Base-by-base conservation (phyloP, 2,113 vertebrate genomes). In the Podarcis muralis region DNA sequence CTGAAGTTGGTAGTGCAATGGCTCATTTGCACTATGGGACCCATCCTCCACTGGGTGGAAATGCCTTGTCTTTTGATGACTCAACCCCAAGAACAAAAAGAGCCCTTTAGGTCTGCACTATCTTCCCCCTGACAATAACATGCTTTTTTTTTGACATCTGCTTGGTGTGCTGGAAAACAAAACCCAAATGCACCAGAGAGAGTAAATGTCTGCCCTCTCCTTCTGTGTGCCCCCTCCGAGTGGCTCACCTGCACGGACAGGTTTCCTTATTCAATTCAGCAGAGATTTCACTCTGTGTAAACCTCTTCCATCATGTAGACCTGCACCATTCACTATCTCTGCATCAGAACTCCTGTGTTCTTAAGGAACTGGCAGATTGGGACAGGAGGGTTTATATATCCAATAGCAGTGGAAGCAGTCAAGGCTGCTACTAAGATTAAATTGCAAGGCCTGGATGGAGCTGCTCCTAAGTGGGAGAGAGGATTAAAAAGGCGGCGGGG, bases 381-480 rank as follows among this genome's bases (percentile, higher is more conserved):
- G 18, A 71, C 40, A 83, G n/a, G 6, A 20, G 25, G 7, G 25
- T 68, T 68, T 72, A 48, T 6, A 86, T 48, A 48, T 68, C 16
- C 72, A 53, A 62, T 15, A 80, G 48, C 80, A 32, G 15, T 20
- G 25, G 53, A 80, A 22, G 30, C 9, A 79, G 66, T 48, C 75
- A 79, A n/a, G 74, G 15, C 22, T 59, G 18, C 16, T 30, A 40
- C 76, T n/a, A 65, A 20, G 59, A 43, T 23, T 80, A 57, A 65
- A 37, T n/a, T 72, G 68, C 15, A 72, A 81, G n/a, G 2, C 12
- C 22, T 37, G 9, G 77, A 20, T 80, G 30, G 30, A 43, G 32
- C 40, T 69, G 65, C 68, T 84, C 90, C 69, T 89, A 71, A 87
- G 68, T n/a, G 75, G 57, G 66, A 23, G n/a, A 27, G 27, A 30